Base-by-base conservation (phyloP, 2,888 invertebrate species). In the Cloeon dipterum region DNA sequence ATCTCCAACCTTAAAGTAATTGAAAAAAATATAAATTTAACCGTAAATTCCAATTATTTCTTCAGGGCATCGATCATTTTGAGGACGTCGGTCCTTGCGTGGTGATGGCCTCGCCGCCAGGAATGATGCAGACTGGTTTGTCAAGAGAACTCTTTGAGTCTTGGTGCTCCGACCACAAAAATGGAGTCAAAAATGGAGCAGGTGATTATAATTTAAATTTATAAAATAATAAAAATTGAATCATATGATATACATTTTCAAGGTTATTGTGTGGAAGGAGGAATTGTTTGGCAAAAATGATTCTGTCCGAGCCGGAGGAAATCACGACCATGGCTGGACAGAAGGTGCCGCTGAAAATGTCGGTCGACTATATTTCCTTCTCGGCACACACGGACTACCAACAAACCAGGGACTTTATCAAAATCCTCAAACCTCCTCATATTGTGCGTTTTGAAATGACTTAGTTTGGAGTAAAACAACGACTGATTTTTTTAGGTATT, bases 71-170 rank as follows among this genome's bases (percentile, higher is more conserved):
- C 50, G 98, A 98, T 54, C 94, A 98, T 58, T 99, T 99, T 60
- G 96, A 98, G 49, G 98, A 99, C 58, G 85, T 94, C 39, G 98
- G 98, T 0, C 98, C 98, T 0, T 99, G 96, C 52, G 96, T 99
- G n/a, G 82, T 99, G 19, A 85, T 98, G 82, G 98, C 98, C 2
- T 88, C 89, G 0, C 98, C 98, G 0, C n/a, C n/a, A n/a, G 98
- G 98, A 53, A 99, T 99, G 96, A 86, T 98, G 86, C 98, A 98
- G 63, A 93, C 86, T 48, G 98, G 98, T 0, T 61, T 98, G 17
- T 94, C 93, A 0, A 63, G 96, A 21, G 98, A 99, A 54, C 66
- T 98, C 33, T 99, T 98, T 61, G 98, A 98, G 62, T 82, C 76
- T 8, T 98, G 98, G 98, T 99, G 98, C 57, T 86, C 91, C 0